Evolutionary conservation across 2,113 vertebrate species (phyloP).

Genomic region (Prionailurus bengalensis): DNA sequence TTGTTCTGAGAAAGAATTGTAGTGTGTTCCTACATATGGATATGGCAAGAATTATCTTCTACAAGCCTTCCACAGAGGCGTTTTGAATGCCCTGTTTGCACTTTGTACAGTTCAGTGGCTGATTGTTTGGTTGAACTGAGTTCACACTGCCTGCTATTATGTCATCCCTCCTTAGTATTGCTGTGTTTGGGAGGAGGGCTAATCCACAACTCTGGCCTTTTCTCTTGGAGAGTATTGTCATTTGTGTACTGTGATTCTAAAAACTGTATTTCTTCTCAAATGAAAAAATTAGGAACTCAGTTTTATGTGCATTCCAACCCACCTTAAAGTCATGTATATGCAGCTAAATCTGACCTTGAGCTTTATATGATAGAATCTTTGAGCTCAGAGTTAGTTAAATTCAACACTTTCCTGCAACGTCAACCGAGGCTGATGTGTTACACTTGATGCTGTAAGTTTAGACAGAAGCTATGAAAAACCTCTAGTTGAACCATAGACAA

Average conservation of each 20-base stretch:
- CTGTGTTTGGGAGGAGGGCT: neutral
- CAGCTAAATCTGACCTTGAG: neutral
- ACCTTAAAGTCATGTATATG: neutral
- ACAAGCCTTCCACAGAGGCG: neutral
- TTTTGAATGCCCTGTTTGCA: neutral
- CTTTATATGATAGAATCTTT: neutral
- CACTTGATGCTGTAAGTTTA: neutral
- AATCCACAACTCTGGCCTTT: neutral
- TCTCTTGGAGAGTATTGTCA: neutral
- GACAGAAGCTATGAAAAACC: neutral
- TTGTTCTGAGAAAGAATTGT: neutral
- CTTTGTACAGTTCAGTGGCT: neutral
- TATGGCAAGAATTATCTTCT: neutral
- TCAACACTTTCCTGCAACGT: neutral
- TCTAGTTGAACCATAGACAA: neutral
- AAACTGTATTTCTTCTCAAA: neutral
- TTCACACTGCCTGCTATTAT: neutral
- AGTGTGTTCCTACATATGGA: neutral
- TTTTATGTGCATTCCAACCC: neutral
- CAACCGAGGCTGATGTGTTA: neutral
- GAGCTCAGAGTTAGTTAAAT: neutral
- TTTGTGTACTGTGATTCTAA: neutral
- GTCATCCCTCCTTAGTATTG: rapidly evolving
- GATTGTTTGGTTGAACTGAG: neutral
- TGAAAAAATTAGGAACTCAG: neutral